A percentile compares a stretch with the other conserved stretches of the same genome.
phyloP scores from a whole-genome alignment of 2,113 vertebrate species.

The Corynorhinus townsendii region DNA sequence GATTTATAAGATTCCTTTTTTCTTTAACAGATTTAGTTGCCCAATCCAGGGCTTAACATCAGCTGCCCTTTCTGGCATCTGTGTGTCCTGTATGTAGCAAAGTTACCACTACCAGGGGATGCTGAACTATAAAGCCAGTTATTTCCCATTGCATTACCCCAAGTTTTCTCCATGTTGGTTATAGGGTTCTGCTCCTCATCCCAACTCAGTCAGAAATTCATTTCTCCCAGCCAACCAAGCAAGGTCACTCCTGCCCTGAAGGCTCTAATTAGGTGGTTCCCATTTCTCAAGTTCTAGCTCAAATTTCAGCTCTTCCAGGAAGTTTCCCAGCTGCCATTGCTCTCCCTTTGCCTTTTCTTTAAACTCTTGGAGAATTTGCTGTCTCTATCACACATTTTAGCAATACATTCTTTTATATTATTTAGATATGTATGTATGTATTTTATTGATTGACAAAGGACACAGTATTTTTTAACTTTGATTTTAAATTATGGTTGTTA shows the following conservation, averaged over 20 bases:
- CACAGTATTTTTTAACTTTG: neutral
- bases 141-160: neutral
- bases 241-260: neutral
- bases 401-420: neutral
- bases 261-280: neutral
- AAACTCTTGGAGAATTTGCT: neutral
- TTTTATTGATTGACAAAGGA: neutral
- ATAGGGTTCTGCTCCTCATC: neutral
- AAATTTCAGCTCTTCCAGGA: neutral
- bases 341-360: neutral
- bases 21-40: neutral
- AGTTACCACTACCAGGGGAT: neutral
- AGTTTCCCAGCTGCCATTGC: neutral
- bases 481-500: neutral
- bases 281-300: neutral
- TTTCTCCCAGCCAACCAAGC: neutral
- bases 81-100: neutral
- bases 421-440: neutral
- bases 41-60: neutral
- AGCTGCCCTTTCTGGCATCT: neutral
- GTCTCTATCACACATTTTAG: neutral
- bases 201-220: neutral
- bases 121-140: neutral
- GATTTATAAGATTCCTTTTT: neutral
- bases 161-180: neutral